Conservation (phyloP, 2,888 invertebrate genomes). For the Diadegma fenestrale region DNA sequence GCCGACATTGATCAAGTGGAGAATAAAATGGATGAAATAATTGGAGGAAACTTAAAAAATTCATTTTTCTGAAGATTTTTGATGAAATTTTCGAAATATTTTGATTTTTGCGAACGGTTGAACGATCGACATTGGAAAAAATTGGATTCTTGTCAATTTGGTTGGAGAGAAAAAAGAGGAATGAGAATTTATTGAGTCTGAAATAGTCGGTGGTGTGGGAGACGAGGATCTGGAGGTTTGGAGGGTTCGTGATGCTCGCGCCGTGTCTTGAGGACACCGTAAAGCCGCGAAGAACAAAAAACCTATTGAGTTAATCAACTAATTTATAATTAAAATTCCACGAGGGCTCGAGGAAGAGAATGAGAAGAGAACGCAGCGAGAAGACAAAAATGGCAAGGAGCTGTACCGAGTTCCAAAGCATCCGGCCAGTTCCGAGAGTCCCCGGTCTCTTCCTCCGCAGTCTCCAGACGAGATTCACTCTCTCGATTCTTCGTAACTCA, state of each 20-base stretch:
- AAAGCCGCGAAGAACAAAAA: conserved; percentile 83
- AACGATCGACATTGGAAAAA: neutral
- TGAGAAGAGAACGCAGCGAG: conserved; percentile 12
- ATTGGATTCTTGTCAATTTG: neutral
- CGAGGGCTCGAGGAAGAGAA: conserved; percentile 64
- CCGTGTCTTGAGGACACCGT: conserved; percentile 75
- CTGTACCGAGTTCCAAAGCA: conserved; percentile 38
- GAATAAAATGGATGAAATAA: neutral
- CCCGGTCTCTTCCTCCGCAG: conserved; percentile 45
- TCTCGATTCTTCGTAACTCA: conserved; percentile 82
- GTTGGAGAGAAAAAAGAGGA: neutral
- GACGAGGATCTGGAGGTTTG: conserved; percentile 45
- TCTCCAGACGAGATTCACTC: conserved; percentile 55
- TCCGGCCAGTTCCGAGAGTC: conserved; percentile 30
- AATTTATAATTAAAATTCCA: conserved; percentile 85
- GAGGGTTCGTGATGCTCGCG: conserved; percentile 72
- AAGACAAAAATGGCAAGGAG: conserved; percentile 45
- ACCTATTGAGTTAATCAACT: conserved; percentile 85
- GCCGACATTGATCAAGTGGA: neutral
- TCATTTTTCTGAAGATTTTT: neutral
- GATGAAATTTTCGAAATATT: neutral
- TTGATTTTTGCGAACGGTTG: too few relatives aligned
- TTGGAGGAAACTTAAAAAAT: neutral
- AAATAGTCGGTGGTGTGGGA: conserved; percentile 33
- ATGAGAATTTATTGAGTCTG: conserved; percentile 24